phyloP scores from a whole-genome alignment of 2,797 vertebrate genomes.

The Rhinatrema bivittatum region DNA sequence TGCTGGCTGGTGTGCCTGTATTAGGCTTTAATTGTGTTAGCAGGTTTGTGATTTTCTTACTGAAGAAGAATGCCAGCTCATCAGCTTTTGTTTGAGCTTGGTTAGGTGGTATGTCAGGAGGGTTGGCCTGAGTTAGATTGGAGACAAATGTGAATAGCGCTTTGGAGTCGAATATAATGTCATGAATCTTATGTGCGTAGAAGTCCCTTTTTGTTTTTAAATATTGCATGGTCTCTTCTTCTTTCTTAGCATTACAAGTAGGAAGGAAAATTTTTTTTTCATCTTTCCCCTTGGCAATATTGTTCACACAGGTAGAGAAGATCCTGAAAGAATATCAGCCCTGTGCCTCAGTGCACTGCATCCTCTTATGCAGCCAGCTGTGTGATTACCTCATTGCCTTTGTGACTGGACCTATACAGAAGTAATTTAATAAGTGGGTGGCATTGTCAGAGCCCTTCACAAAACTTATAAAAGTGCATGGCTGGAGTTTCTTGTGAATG shows the following conservation, averaged over 20 bases:
- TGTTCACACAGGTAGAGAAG: neutral
- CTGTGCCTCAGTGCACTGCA: conserved; percentile 2
- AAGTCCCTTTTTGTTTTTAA: too few relatives aligned
- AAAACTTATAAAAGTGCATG: conserved; percentile 23
- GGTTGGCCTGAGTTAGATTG: too few relatives aligned
- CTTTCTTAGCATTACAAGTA: neutral
- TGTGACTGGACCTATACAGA: conserved; percentile 19
- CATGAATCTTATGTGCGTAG: too few relatives aligned
- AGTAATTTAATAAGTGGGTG: conserved; percentile 11
- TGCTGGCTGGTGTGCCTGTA: too few relatives aligned
- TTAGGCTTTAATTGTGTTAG: too few relatives aligned
- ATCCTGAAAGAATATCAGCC: conserved; percentile 9
- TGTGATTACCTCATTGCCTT: conserved; percentile 14
- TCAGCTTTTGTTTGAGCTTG: too few relatives aligned
- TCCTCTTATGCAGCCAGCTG: conserved; percentile 13
- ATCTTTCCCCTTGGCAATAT: conserved; percentile 5
- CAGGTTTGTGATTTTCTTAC: too few relatives aligned
- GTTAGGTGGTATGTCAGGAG: too few relatives aligned
- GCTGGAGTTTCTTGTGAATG: conserved; percentile 28
- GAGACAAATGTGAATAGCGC: too few relatives aligned
- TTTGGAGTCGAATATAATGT: too few relatives aligned
- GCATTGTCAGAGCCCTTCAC: conserved; percentile 23
- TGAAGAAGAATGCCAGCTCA: too few relatives aligned
- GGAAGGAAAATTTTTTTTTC: neutral
- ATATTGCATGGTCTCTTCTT: neutral